Base-by-base conservation (phyloP, 2,113 vertebrate genomes). In the Corythaeola cristata region DNA sequence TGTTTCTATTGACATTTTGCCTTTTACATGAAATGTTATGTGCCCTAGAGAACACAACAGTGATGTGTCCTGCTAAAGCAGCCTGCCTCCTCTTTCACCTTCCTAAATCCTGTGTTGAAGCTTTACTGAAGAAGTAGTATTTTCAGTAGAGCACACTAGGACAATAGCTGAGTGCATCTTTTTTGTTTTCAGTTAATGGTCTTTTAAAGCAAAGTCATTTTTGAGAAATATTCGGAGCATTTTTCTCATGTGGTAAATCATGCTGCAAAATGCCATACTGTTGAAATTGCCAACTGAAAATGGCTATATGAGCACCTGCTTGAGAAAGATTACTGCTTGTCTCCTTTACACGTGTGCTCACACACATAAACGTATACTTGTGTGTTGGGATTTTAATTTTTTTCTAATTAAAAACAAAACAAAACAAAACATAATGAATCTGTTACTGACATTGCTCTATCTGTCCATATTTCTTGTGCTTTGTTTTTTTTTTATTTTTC, bases 1-100 rank as follows among this genome's bases (percentile, higher is more conserved):
- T 62, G 87, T 68, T 95, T 89, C 88, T 96, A 71, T 95, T 97
- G 93, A 96, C 93, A 93, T 94, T 96, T 93, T 96, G 60, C 95
- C 82, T 95, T 87, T 41, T 45, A 79, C 41, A 67, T 84, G 44
- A 94, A 93, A 87, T 88, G 72, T 77, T 72, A 73, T 53, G 84
- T 94, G 44, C 62, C 77, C 52, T 53, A 50, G 30, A 89, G 73
- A 88, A 39, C 7, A 33, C 45, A 85, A 41, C n/a, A 59, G 63
- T 37, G 76, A 30, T 58, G 20, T 52, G 35, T 53, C 50, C 58
- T 89, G 49, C 52, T 72, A 59, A 93, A 78, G 44, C 11, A 47
- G 35, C 62, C 45, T 52, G 20, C 67, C 37, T 91, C 30, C 33
- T 45, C 69, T 41, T 75, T 90, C 53, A 33, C 66, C 32, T 75